A percentile compares a stretch with the other conserved stretches of the same genome.
Conservation (phyloP, 2,113 vertebrate genomes). For the Gymnobelideus leadbeateri region DNA sequence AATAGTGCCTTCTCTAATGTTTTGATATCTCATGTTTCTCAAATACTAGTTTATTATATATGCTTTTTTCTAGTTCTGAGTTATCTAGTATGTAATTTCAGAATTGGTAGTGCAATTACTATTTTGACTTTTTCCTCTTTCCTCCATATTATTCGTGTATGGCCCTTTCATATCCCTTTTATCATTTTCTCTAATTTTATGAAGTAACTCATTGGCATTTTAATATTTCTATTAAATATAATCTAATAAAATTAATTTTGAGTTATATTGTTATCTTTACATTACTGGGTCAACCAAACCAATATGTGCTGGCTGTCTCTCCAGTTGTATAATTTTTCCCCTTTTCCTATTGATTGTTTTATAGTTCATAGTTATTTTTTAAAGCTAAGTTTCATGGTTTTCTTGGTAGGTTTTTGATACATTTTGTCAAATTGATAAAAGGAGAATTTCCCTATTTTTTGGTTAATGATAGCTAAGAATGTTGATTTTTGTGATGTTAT, state of each 20-base stretch:
- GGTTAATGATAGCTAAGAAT: not conserved
- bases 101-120: not conserved
- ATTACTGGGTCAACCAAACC: not conserved
- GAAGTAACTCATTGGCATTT: not conserved
- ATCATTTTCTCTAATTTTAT: not conserved
- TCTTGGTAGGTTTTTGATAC: not conserved
- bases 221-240: not conserved
- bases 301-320: not conserved
- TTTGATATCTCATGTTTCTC: not conserved
- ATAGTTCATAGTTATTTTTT: not conserved
- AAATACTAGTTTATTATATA: not conserved
- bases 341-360: not conserved
- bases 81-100: not conserved
- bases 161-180: not conserved
- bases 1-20: not conserved
- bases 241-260: not conserved
- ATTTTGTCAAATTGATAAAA: not conserved
- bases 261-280: not conserved
- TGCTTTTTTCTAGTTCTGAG: not conserved
- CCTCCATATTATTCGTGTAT: not conserved
- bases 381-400: not conserved
- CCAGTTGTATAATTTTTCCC: not conserved
- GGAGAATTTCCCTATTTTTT: not conserved
- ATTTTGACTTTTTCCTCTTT: not conserved
- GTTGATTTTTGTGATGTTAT: not conserved